Base-by-base conservation (phyloP, 2,888 invertebrate genomes). In the Drosophila atripex region DNA sequence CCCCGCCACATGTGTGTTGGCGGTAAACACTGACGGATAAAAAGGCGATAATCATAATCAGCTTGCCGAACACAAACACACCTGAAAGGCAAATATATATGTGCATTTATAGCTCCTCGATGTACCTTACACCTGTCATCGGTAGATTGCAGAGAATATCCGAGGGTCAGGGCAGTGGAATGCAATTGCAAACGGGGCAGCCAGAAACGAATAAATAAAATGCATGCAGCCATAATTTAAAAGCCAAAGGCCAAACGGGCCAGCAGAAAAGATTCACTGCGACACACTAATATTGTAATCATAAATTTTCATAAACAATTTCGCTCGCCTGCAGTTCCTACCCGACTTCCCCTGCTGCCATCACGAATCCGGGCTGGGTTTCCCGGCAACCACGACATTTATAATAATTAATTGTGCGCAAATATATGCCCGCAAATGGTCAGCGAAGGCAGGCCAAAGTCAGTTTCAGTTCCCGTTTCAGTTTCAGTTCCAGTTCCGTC, bases 321-420 rank as follows among this genome's bases (percentile, higher is more conserved):
- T 88, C 66, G 66, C 77, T 73, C 61, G 85, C 75, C 75, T 60
- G 71, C 71, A 88, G 35, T 71, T 60, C 39, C 66, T 54, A 49
- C 30, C 64, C 16, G 8, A 12, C 49, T 56, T 39, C 54, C 65
- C 50, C 30, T 14, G 64, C n/a, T 11, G 21, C 21, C 49, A 30
- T 30, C 49, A 65, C 72, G 83, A 39, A 60, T 69, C 59, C 71
- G 58, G 59, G 57, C 60, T 51, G 57, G 49, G 59, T 65, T 53
- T 63, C 71, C 73, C 59, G 68, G 73, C 41, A 64, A 75, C 87
- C 78, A 85, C 88, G 87, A 89, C 89, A 90, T 90, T 89, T 88
- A 90, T 90, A 88, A 89, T 89, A 90, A 90, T 90, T 90, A 90
- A 90, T 90, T 89, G 89, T 80, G 83, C 80, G 76, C 88, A 88